Evolutionary conservation across 2,797 vertebrate genomes (phyloP).

Genomic region (Typhlichthys subterraneus): DNA sequence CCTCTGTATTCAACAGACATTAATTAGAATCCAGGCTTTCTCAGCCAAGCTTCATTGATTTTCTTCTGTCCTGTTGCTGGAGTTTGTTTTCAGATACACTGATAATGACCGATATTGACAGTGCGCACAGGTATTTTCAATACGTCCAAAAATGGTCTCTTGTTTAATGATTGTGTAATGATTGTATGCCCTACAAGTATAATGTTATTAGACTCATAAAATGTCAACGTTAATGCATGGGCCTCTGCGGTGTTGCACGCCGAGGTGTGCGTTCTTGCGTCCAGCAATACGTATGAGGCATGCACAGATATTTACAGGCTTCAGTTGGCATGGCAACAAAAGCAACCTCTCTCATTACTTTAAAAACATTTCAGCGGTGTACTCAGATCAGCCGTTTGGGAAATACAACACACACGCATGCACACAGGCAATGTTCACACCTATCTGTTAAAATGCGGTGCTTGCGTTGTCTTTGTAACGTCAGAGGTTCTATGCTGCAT

Average conservation of each 20-base stretch:
- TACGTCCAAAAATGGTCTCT: too few relatives aligned
- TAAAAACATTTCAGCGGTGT: constrained; percentile 44
- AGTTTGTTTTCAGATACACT: background rate
- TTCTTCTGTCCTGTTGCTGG: constrained; percentile 5
- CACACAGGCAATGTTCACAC: constrained; percentile 31
- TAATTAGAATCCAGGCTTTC: background rate
- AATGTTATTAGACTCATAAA: constrained; percentile 9
- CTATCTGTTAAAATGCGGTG: constrained; percentile 43
- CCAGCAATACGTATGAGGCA: constrained; percentile 51
- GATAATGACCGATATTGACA: background rate
- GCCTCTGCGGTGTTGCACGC: background rate
- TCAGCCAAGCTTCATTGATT: constrained; percentile 10
- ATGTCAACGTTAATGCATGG: background rate
- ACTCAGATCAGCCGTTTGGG: constrained; percentile 36
- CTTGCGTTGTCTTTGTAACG: constrained; percentile 26
- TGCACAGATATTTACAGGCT: constrained; percentile 72
- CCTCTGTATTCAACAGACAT: background rate
- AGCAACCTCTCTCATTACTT: constrained; percentile 65
- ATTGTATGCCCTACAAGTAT: background rate
- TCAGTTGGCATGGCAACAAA: constrained; percentile 78
- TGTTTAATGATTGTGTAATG: background rate
- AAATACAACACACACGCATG: constrained; percentile 9
- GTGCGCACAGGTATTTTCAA: background rate
- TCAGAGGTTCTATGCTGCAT: constrained; percentile 39
- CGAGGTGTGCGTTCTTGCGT: constrained; percentile 12